Conservation (phyloP, 2,113 vertebrate species). For the Pseudois nayaur region DNA sequence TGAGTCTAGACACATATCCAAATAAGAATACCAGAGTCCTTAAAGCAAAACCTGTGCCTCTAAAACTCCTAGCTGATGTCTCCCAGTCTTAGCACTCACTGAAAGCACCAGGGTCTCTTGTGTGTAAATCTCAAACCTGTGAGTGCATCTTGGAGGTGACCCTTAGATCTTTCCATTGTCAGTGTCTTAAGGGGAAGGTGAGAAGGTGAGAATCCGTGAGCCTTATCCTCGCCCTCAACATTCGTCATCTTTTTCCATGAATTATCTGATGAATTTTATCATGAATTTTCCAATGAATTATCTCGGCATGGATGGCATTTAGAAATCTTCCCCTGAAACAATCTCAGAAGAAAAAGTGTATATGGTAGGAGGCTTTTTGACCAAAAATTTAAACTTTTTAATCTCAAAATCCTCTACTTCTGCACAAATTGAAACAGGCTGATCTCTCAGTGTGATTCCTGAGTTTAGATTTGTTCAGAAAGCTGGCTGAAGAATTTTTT, state of each 20-base stretch:
- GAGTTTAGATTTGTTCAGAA: not conserved
- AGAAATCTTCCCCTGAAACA: slow-evolving; percentile 32
- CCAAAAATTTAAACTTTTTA: not conserved
- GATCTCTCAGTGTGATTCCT: not conserved
- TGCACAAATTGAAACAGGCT: not conserved
- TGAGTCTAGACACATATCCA: not conserved
- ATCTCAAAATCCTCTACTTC: not conserved
- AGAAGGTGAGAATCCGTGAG: not conserved
- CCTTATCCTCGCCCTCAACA: not conserved
- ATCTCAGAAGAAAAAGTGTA: not conserved
- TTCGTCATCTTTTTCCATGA: not conserved
- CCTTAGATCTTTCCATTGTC: not conserved
- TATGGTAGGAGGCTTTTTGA: not conserved
- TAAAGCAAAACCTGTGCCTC: not conserved
- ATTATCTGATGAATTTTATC: not conserved
- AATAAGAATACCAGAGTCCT: not conserved
- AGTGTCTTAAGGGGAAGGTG: not conserved
- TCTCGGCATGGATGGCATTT: not conserved
- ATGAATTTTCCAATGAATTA: not conserved
- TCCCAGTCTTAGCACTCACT: not conserved
- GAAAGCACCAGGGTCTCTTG: not conserved
- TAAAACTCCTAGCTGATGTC: not conserved
- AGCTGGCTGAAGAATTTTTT: not conserved
- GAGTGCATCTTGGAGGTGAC: not conserved
- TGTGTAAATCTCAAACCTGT: not conserved